These are phyloP conservation scores for Equus przewalskii DNA, from an alignment of 2,113 vertebrate species.

Conservation along the genomic window DNA sequence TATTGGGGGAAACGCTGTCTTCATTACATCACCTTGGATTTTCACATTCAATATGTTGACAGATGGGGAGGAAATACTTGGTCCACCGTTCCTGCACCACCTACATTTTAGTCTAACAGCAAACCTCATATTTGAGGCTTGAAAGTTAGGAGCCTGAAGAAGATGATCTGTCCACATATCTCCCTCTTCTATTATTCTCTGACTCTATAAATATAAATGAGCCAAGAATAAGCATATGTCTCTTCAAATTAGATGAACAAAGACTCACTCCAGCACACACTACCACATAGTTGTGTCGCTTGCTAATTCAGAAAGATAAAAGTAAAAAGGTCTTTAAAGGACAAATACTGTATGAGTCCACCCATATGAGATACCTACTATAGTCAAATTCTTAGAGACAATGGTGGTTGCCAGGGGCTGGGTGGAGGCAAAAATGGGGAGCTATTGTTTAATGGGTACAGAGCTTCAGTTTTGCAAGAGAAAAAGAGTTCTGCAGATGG, in stretches of 20 bases:
- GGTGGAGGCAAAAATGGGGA: not conserved
- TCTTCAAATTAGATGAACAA: not conserved
- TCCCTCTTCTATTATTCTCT: not conserved
- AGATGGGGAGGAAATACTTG: not conserved
- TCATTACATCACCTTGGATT: not conserved
- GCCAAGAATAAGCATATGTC: not conserved
- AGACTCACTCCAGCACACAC: constrained; percentile 5
- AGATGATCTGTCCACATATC: not conserved
- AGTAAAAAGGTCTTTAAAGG: not conserved
- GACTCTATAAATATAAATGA: not conserved
- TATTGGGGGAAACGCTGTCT: not conserved
- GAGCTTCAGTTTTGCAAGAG: not conserved
- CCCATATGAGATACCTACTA: not conserved
- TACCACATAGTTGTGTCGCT: not conserved
- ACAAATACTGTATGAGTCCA: not conserved
- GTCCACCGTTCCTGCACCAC: not conserved
- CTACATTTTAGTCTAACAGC: not conserved
- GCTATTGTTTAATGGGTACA: not conserved
- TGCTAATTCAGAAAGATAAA: constrained; percentile 3
- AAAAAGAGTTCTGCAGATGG: not conserved
- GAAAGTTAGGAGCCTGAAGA: constrained; percentile 15
- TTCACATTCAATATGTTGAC: not conserved
- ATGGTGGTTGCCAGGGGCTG: not conserved
- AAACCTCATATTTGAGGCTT: not conserved
- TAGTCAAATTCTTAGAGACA: not conserved